Percentiles rank a stretch among this genome's conserved stretches.
Evolutionary conservation across 2,797 vertebrate species (phyloP).

Genomic region (Sparidentex hasta): DNA sequence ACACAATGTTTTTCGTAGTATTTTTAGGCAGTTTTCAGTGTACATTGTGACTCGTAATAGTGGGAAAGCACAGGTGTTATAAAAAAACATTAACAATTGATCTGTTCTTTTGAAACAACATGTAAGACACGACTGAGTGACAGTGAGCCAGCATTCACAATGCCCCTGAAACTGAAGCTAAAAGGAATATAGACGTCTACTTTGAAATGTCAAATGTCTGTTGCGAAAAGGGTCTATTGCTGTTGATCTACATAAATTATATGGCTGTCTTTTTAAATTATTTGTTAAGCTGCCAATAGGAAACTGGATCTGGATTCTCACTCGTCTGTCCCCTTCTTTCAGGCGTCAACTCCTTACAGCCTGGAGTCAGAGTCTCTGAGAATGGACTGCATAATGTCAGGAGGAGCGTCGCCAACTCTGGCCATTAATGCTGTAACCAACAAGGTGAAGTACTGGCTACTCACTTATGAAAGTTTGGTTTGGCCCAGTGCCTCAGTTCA

Average conservation of each 20-base stretch:
- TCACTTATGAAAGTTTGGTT: not conserved
- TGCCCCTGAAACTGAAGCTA: not conserved
- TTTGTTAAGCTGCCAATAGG: not conserved
- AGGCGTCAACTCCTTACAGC: slow-evolving; percentile 93
- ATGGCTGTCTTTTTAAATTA: not conserved
- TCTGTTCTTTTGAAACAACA: not conserved
- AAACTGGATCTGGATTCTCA: not conserved
- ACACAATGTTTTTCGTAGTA: not conserved
- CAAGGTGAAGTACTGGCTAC: slow-evolving; percentile 82
- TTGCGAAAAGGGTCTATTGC: not conserved
- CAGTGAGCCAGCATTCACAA: not conserved
- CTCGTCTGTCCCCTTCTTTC: slow-evolving; percentile 1
- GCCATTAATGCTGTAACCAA: slow-evolving; percentile 91
- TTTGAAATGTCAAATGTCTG: not conserved
- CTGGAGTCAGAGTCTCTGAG: slow-evolving; percentile 92
- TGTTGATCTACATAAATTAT: not conserved
- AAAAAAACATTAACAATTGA: not conserved
- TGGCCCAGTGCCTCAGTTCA: not conserved
- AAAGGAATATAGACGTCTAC: not conserved
- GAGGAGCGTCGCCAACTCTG: slow-evolving; percentile 90
- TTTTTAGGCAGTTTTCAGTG: not conserved
- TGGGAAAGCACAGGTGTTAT: not conserved
- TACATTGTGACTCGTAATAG: not conserved
- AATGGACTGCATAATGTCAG: slow-evolving; percentile 93
- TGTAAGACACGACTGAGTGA: not conserved